Evolutionary conservation across 1,140 invertebrate species (phyloP), one percentile per base, ranked within the genome.

Genomic region (Microplitis demolitor): DNA sequence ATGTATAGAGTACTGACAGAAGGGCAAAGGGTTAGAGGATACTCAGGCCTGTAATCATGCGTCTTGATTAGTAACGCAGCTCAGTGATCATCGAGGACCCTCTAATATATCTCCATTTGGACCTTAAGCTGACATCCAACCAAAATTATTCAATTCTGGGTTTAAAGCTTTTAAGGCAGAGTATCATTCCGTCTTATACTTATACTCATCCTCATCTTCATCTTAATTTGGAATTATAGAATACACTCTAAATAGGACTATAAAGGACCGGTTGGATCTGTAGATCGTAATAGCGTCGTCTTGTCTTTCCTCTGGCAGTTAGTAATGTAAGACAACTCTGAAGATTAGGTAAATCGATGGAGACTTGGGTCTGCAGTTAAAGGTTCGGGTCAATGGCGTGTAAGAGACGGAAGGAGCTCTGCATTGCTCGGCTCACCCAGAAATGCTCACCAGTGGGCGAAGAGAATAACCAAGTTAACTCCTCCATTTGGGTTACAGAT

Each of bases 41-140:
- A 79, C 76, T 77, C 78, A 81, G 84, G 83, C 83, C 84, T 87
- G 85, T 87, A 87, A 87, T 87, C 86, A 84, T 85, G 84, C 80
- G 79, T 85, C 84, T 86, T 85, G 86, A 87, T 87, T 87, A 87
- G 83, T 86, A 80, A 80, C 73, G 76, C 53, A 79, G 81, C 84
- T 85, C 83, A 85, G 84, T 86, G 84, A 86, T 87, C 84, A 87
- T 85, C 82, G 78, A 74, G 71, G 77, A 54, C 62, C 76, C 80
- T 84, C 81, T 87, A 86, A 86, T 86, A 83, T 78, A 78, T 80
- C 80, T 56, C 54, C 62, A 69, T 64, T 63, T 54, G 60, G n/a
- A 14, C 45, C 53, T 45, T 16, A n/a, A 33, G 14, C 60, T 13
- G 35, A 62, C 14, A 50, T 6, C 8, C 53, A 33, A n/a, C 1